Conservation (phyloP, 2,888 invertebrate genomes). For the Drosophila greeni region DNA sequence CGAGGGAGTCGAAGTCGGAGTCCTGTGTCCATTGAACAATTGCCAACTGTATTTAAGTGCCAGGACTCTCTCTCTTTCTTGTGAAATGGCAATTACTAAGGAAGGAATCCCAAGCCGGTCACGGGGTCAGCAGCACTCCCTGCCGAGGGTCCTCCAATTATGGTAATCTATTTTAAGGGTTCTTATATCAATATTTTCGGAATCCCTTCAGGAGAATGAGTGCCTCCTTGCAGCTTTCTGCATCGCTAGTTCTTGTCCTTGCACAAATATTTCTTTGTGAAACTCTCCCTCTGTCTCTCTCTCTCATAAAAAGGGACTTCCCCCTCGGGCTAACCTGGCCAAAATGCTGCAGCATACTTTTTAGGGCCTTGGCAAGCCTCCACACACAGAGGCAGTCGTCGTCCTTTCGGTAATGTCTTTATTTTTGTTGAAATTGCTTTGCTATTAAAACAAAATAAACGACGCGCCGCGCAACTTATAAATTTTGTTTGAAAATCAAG, state of each 20-base stretch:
- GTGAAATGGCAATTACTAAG: slow-evolving; percentile 30
- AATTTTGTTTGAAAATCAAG: slow-evolving; percentile 55
- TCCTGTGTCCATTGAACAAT: slow-evolving; percentile 1
- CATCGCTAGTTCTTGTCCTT: slow-evolving; percentile 3
- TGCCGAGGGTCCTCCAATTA: slow-evolving; percentile 23
- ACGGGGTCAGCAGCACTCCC: slow-evolving; percentile 21
- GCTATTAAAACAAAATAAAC: slow-evolving; percentile 55
- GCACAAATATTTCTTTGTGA: slow-evolving; percentile 14
- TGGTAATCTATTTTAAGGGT: slow-evolving; percentile 30
- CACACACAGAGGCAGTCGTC: slow-evolving; percentile 7
- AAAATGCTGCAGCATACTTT: slow-evolving; percentile 38
- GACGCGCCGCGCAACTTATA: slow-evolving; percentile 54
- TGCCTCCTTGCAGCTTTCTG: neutral
- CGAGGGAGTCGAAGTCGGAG: neutral
- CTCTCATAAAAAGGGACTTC: neutral
- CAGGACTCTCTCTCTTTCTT: neutral
- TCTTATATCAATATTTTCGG: slow-evolving; percentile 32
- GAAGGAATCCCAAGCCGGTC: too few relatives aligned
- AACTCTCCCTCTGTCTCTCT: too few relatives aligned
- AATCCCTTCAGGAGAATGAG: neutral
- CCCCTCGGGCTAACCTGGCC: slow-evolving; percentile 18
- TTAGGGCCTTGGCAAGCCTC: slow-evolving; percentile 39
- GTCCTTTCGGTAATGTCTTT: slow-evolving; percentile 39
- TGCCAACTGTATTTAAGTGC: slow-evolving; percentile 19
- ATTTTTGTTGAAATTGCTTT: slow-evolving; percentile 47